Conservation (phyloP, 2,113 vertebrate species). For the Lepus americanus region DNA sequence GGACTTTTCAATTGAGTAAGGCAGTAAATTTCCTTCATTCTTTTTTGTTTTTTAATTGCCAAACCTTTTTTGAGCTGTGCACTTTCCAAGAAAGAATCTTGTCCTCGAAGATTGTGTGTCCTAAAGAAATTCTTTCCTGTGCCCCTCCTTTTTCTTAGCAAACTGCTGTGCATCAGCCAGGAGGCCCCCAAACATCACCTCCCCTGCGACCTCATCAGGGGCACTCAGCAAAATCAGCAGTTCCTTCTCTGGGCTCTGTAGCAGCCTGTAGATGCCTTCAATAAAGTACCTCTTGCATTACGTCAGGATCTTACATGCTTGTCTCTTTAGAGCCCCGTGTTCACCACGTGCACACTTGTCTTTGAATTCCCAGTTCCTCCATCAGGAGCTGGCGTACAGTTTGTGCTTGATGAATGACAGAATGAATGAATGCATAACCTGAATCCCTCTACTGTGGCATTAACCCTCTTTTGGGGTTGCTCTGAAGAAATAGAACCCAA, state of each 20-base stretch:
- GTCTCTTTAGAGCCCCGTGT: neutral
- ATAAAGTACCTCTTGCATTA: neutral
- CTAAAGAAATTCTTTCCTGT: constrained; percentile 12
- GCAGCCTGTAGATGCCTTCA: neutral
- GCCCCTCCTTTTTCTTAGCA: neutral
- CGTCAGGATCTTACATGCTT: neutral
- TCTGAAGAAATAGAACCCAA: constrained; percentile 49
- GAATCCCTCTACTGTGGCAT: neutral
- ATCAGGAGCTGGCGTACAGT: neutral
- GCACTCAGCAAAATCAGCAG: neutral
- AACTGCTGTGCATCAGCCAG: constrained; percentile 2
- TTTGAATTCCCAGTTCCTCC: neutral
- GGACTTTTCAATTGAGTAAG: neutral
- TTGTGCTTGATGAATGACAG: neutral
- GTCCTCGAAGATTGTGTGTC: neutral
- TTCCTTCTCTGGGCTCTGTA: neutral
- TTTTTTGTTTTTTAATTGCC: too few relatives aligned
- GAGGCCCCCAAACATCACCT: neutral
- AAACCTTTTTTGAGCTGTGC: neutral
- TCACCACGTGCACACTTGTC: neutral
- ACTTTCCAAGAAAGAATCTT: neutral
- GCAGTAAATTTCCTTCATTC: neutral
- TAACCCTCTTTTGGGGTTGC: neutral
- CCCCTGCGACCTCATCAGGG: neutral
- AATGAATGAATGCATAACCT: constrained; percentile 3